Evolutionary conservation across 2,113 vertebrate genomes (phyloP).

Genomic region (Pseudolaguvia tuberculata): DNA sequence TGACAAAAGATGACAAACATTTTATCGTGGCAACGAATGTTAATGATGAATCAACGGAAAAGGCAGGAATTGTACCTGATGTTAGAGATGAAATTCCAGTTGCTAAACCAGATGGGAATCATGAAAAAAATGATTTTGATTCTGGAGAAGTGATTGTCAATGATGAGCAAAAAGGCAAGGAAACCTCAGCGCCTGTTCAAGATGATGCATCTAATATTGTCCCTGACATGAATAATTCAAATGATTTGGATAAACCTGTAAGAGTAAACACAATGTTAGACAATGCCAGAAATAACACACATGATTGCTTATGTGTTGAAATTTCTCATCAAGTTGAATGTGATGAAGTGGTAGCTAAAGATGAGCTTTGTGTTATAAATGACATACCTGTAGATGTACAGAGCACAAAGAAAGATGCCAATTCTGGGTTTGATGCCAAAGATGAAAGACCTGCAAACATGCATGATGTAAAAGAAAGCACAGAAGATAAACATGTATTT

Average conservation of each 20-base stretch:
- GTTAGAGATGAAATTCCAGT: constrained; percentile 24
- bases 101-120: constrained; percentile 27
- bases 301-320: neutral
- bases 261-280: neutral
- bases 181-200: neutral
- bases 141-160: too few relatives aligned
- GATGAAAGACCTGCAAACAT: neutral
- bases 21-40: neutral
- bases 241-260: neutral
- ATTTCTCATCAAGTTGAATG: neutral
- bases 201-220: neutral
- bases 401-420: neutral
- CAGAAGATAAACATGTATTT: neutral
- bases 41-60: neutral
- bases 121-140: neutral
- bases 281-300: neutral
- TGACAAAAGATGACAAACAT: neutral
- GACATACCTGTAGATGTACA: constrained; percentile 7
- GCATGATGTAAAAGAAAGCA: constrained; percentile 10
- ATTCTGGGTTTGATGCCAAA: neutral
- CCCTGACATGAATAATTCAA: neutral
- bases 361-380: constrained; percentile 1
- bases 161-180: neutral
- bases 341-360: neutral
- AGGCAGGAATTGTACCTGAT: neutral